Evolutionary conservation across 2,888 invertebrate species (phyloP), one percentile per base, ranked within the genome.

Genomic region (Melieria crassipennis): DNA sequence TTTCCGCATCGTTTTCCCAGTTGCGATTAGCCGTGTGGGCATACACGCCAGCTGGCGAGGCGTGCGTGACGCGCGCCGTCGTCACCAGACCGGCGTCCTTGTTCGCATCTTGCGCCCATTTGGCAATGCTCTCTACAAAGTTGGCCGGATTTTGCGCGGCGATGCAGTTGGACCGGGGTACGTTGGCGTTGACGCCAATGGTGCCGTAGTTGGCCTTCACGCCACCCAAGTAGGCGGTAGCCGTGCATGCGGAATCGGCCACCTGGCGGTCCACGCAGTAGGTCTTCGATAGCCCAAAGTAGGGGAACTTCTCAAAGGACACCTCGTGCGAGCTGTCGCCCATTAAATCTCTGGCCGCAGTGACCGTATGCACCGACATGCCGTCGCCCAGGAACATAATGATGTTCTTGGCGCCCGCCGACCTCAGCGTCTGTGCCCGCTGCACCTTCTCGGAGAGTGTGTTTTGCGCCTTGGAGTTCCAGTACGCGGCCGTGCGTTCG

Each of bases 211-310:
- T 94, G 13, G 90, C 91, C 87, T 95, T 95, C 0, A 94, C 92
- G 0, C 95, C 95, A 1, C 91, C 88, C 56, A 94, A 86, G 81
- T 93, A 94, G 0, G 95, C 94, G 0, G 95, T 95, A 0, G 93
- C 92, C 1, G 94, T 92, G 80, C 93, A 94, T 0, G 95, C 95
- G 0, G 95, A 95, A 81, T 96, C 96, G 0, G 95, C 91, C 0
- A 94, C 94, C 86, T 94, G 92, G 6, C 88, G 88, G 79, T 94
- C 90, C 0, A 93, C 90, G 83, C 93, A 93, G 83, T 93, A 94
- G 0, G 94, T 93, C 91, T 94, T 87, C 42, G 86, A 80, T 6
- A 86, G 71, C 0, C 87, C 87, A n/a, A 82, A 76, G 76, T 88
- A 88, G 1, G 91, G 91, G 78, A 92, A 92, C 70, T 87, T 84